Evolutionary conservation across 2,888 invertebrate species (phyloP).

Genomic region (Hedya salicella): DNA sequence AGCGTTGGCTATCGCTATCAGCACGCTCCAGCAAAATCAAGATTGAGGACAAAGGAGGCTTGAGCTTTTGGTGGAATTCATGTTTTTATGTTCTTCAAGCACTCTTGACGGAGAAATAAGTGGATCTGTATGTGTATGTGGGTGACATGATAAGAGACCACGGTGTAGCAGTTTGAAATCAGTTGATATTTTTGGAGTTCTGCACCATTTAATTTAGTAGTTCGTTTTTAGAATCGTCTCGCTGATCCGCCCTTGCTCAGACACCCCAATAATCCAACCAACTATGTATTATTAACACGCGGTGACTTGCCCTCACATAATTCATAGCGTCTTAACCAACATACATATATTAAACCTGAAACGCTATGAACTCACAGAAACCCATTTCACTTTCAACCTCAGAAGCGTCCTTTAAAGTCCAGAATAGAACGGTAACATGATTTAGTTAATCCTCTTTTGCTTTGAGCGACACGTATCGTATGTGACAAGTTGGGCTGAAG

Average conservation of each 20-base stretch:
- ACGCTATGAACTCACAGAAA: neutral
- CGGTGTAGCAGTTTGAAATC: too few relatives aligned
- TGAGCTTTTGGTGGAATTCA: too few relatives aligned
- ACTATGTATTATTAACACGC: neutral
- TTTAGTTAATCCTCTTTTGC: neutral
- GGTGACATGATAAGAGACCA: too few relatives aligned
- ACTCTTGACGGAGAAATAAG: too few relatives aligned
- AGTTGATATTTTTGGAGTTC: too few relatives aligned
- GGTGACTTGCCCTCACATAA: neutral
- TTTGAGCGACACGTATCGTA: neutral
- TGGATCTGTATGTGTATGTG: too few relatives aligned
- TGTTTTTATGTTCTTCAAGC: too few relatives aligned
- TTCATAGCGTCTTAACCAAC: neutral
- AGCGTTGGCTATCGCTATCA: too few relatives aligned
- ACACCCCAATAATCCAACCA: neutral
- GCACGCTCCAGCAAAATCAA: too few relatives aligned
- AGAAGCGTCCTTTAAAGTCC: neutral
- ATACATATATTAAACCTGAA: neutral
- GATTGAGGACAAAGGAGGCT: too few relatives aligned
- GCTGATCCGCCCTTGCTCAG: neutral
- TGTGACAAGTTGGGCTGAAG: neutral
- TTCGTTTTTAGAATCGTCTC: neutral
- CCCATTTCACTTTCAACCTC: neutral
- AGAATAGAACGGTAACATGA: neutral
- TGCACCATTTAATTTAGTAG: neutral